Conservation (phyloP, 2,888 invertebrate species). For the Ophonus ardosiacus region DNA sequence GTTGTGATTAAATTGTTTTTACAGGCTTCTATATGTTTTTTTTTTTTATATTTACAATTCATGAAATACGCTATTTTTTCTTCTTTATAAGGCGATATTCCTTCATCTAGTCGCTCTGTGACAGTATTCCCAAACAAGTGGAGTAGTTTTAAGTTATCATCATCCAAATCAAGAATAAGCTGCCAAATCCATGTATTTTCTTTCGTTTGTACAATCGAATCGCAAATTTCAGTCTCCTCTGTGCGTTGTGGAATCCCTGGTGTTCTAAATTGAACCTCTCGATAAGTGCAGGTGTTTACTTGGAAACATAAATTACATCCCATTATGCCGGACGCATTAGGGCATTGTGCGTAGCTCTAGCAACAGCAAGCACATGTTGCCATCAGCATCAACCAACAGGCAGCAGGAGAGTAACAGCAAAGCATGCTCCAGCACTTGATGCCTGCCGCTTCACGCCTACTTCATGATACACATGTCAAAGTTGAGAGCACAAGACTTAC, state of each 20-base stretch:
- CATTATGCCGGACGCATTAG: constrained; percentile 49
- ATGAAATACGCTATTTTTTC: no score
- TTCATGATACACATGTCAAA: background rate
- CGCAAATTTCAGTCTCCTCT: background rate
- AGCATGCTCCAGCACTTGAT: background rate
- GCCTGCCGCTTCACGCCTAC: background rate
- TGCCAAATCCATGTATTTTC: no score
- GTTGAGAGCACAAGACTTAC: background rate
- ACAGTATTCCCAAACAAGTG: no score
- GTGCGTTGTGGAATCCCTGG: background rate
- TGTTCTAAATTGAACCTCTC: constrained; percentile 53
- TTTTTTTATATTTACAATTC: no score
- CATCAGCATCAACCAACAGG: background rate
- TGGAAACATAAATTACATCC: constrained; percentile 51
- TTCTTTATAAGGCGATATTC: no score
- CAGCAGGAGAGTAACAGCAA: background rate
- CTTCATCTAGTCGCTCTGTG: no score
- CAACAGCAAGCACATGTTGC: background rate
- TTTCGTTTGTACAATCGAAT: no score
- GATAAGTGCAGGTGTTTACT: constrained; percentile 60
- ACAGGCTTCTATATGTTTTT: no score
- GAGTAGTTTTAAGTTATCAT: no score
- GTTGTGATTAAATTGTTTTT: no score
- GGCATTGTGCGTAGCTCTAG: background rate
- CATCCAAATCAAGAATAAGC: no score